Evolutionary conservation across 2,888 invertebrate species (phyloP), one percentile per base, ranked within the genome.

Genomic region (Acleris holmiana): DNA sequence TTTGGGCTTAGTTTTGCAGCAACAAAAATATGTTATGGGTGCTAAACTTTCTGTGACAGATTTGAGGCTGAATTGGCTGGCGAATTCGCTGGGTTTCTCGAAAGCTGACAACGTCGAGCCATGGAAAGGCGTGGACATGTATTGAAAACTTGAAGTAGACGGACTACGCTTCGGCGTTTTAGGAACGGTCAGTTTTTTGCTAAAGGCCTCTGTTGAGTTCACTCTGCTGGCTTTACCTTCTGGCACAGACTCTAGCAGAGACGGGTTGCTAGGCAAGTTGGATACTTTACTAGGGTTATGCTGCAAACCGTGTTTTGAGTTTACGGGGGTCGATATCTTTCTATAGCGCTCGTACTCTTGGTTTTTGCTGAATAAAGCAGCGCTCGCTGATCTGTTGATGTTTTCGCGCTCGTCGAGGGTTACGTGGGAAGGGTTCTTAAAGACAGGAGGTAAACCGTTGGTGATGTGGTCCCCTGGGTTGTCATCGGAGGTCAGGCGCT

Each of bases 41-140:
- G 91, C 88, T 68, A 95, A 81, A 1, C 94, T 94, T 47, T 93
- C 94, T 0, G 94, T 93, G 0, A 95, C 93, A 0, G 96, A 95
- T 72, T 95, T 95, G 0, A 97, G 79, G 15, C 96, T 96, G 69
- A 97, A 94, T 54, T 96, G 96, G 0, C 96, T 96, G 0, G 96
- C 95, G 77, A 96, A 96, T 71, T 96, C 96, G 77, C 95, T 95
- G 0, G 96, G 96, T 68, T 96, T 96, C 61, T 96, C 96, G 69
- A 97, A 94, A 0, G 94, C 94, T 0, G 96, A 96, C 0, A 97
- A 75, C 0, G 97, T 97, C 48, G 97, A 97, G 0, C 97, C 97
- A 73, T 97, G 97, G 78, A 96, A 97, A 0, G 97, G 96, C 0
- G 97, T 97, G 53, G 96, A 96, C 80, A 97, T 94, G 76, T 97